These are phyloP conservation scores for Dipodomys spectabilis DNA, from an alignment of 2,113 vertebrate species.

Conservation along the genomic window DNA sequence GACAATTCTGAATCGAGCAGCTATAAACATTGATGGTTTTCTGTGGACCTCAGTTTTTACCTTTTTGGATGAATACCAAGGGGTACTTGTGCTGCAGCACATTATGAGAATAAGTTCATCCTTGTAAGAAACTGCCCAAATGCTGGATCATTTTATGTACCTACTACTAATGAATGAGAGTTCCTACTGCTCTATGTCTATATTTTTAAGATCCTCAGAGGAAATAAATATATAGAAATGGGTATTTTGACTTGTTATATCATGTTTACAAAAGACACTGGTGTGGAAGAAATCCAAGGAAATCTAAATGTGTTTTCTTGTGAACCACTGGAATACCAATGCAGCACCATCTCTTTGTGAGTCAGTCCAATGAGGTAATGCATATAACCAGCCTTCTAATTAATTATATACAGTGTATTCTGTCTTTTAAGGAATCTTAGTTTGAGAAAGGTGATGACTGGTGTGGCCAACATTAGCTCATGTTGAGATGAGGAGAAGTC, in stretches of 20 bases:
- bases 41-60: too few relatives aligned
- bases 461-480: constrained; percentile 11
- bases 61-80: not conserved
- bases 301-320: not conserved
- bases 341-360: not conserved
- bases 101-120: not conserved
- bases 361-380: constrained; percentile 42
- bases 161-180: not conserved
- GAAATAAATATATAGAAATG: not conserved
- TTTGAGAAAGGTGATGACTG: constrained; percentile 48
- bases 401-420: constrained; percentile 60
- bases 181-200: not conserved
- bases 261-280: not conserved
- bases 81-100: not conserved
- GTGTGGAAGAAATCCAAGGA: not conserved
- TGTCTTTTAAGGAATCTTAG: constrained; percentile 9
- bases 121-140: not conserved
- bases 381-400: constrained; percentile 1
- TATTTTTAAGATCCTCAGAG: constrained; percentile 6
- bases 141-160: not conserved
- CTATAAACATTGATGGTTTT: too few relatives aligned
- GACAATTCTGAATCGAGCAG: too few relatives aligned
- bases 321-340: not conserved
- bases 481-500: constrained; percentile 14
- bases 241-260: not conserved